Base-by-base conservation (phyloP, 2,797 vertebrate genomes). In the Sebastes vulpes region DNA sequence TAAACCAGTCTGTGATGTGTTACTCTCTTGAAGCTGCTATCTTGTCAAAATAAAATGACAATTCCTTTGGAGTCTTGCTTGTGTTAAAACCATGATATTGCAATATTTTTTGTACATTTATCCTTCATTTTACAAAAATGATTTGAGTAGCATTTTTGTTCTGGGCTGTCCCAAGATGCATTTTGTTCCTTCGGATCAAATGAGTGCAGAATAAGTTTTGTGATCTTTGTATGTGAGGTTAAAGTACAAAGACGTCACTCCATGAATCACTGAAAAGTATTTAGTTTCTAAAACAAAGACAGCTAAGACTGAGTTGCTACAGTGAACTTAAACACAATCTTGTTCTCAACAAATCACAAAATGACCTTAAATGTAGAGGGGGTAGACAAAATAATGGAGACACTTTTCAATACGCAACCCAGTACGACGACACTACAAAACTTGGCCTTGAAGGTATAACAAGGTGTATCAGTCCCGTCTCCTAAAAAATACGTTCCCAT, bases 351-450 rank as follows among this genome's bases (percentile, higher is more conserved):
- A 50, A 50, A 50, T 50, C 46, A 67, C 53, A 65, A 42, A 79
- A 75, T 50, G 5, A 75, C 38, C 35, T 18, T 59, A 28, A 52
- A 52, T 50, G 4, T 68, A 11, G n/a, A 9, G 4, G 6, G 21
- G 57, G 9, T 48, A 32, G 58, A 73, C 29, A 72, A 83, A 85
- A 72, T 65, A 57, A 81, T 4, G 16, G 14, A 48, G 26, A 75
- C 42, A 50, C 7, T 18, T 48, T 48, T 50, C 6, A 53, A 65
- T 26, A 32, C 10, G 12, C 9, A n/a, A 42, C 8, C 4, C 6
- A 21, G 48, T 14, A 7, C 11, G 57, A 54, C 28, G 65, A 48
- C 46, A 25, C 14, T 21, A 6, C 31, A 65, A 6, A 64, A 31
- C 11, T 12, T 29, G 12, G 3, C 16, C 10, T 31, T 65, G 9